A percentile compares a stretch with the other conserved stretches of the same genome.
These are phyloP conservation scores for Strix aluco DNA, from an alignment of 2,113 vertebrate species.

Conservation along the genomic window DNA sequence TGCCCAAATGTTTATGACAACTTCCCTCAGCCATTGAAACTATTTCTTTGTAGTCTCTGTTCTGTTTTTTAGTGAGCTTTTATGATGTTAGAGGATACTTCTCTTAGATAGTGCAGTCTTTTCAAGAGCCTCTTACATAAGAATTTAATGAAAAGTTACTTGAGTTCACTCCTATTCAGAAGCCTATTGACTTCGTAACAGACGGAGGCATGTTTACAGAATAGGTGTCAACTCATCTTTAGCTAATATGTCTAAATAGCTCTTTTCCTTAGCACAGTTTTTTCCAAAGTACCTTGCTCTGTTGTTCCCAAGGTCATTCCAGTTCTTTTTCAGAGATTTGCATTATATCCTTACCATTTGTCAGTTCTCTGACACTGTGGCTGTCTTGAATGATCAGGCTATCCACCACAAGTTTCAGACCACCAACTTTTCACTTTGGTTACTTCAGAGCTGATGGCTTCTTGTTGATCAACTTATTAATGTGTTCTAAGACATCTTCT, in stretches of 20 bases:
- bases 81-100: background rate
- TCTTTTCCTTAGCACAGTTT: background rate
- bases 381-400: background rate
- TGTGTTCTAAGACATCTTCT: background rate
- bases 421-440: background rate
- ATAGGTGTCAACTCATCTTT: background rate
- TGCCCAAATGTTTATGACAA: background rate
- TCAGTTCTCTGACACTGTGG: background rate
- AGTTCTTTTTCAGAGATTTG: background rate
- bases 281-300: background rate
- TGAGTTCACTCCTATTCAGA: background rate
- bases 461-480: background rate
- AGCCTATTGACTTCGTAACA: background rate
- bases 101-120: background rate
- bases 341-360: background rate
- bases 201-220: background rate
- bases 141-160: background rate
- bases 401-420: background rate
- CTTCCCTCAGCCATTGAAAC: background rate
- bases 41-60: background rate
- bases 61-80: background rate
- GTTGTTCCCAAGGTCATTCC: background rate
- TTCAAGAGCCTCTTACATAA: background rate
- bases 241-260: background rate
- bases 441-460: background rate